Conservation (phyloP, 2,113 vertebrate species). For the Notothenia coriiceps region DNA sequence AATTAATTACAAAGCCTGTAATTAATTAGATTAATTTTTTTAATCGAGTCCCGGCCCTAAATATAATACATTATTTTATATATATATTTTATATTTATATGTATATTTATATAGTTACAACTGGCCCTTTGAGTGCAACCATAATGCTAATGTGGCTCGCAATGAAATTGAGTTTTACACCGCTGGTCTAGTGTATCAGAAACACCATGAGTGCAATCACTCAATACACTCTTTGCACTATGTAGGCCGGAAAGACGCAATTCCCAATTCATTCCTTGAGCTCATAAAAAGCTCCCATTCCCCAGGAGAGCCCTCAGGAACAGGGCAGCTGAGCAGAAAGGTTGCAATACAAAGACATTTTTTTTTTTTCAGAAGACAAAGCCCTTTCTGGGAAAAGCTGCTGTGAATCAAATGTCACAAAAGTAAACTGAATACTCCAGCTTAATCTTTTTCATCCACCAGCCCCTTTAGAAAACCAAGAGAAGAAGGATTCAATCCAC, state of each 20-base stretch:
- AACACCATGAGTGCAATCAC: constrained; percentile 29
- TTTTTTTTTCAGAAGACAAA: constrained; percentile 48
- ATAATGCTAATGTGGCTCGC: too few relatives aligned
- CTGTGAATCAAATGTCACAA: constrained; percentile 59
- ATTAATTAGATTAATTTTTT: too few relatives aligned
- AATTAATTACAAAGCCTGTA: too few relatives aligned
- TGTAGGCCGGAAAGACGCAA: constrained; percentile 41
- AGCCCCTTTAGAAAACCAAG: constrained; percentile 20
- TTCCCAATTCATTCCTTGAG: constrained; percentile 51
- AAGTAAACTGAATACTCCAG: constrained; percentile 45
- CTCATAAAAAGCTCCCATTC: constrained; percentile 44
- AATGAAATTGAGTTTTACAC: too few relatives aligned
- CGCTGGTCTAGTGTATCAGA: constrained; percentile 14
- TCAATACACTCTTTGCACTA: constrained; percentile 15
- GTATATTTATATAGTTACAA: too few relatives aligned
- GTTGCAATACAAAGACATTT: constrained; percentile 63
- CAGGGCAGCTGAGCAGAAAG: constrained; percentile 29
- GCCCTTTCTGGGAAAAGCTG: constrained; percentile 17
- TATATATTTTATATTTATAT: too few relatives aligned
- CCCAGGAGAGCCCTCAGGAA: constrained; percentile 38
- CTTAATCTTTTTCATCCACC: constrained; percentile 30
- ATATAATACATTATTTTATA: too few relatives aligned
- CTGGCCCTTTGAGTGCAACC: too few relatives aligned
- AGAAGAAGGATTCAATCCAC: constrained; percentile 21
- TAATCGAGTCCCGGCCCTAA: too few relatives aligned